phyloP scores from a whole-genome alignment of 2,113 vertebrate genomes.

The Vulpes vulpes region DNA sequence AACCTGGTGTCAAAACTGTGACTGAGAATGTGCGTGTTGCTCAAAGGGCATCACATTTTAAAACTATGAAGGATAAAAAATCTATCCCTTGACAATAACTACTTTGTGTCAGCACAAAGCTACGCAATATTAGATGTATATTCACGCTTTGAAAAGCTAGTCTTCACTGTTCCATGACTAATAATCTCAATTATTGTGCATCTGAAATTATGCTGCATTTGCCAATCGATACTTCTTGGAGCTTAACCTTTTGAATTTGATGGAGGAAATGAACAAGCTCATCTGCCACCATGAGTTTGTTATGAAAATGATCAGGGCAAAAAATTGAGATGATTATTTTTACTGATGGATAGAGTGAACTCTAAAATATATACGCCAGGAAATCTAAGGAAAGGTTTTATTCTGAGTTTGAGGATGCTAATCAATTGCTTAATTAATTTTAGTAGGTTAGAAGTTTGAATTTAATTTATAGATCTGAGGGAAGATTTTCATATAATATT shows the following conservation, averaged over 20 bases:
- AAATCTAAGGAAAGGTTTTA: neutral
- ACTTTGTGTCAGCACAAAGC: neutral
- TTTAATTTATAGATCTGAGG: neutral
- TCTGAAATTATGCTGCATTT: neutral
- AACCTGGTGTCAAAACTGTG: neutral
- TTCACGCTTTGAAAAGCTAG: neutral
- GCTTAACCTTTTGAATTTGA: neutral
- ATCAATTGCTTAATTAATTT: conserved; percentile 17
- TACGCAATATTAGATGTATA: neutral
- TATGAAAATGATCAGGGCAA: neutral
- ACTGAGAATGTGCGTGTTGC: neutral
- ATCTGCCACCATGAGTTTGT: neutral
- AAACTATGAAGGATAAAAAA: neutral
- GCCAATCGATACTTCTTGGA: neutral
- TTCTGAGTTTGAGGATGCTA: neutral
- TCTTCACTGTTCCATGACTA: neutral
- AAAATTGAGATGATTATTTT: neutral
- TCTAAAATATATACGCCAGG: neutral
- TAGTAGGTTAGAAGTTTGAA: neutral
- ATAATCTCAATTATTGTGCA: neutral
- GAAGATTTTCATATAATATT: neutral
- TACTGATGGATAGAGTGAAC: neutral
- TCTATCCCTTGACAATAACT: neutral
- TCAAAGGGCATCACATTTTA: neutral
- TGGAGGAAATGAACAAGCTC: neutral